Conservation (phyloP, 1,140 invertebrate species). For the Achatina immaculata region DNA sequence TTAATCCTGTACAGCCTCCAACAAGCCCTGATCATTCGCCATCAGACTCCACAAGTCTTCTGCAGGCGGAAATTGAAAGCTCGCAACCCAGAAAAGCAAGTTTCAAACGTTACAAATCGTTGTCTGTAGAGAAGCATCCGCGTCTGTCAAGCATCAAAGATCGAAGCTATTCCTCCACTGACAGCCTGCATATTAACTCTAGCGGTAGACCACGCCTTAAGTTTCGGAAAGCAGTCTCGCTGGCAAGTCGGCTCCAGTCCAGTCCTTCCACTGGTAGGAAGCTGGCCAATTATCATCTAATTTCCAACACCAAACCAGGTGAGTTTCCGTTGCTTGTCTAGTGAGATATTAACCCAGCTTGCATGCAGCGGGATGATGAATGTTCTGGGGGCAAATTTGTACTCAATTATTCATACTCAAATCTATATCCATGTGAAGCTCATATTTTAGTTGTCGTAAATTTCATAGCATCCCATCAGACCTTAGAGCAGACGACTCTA, state of each 20-base stretch:
- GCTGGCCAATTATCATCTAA: constrained; percentile 68
- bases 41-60: constrained; percentile 28
- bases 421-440: no score
- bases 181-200: constrained; percentile 69
- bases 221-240: constrained; percentile 66
- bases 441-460: no score
- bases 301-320: constrained; percentile 67
- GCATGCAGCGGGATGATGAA: no score
- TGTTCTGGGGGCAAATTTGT: no score
- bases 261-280: constrained; percentile 67
- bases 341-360: no score
- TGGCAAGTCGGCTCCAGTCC: constrained; percentile 65
- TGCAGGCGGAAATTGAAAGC: constrained; percentile 19
- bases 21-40: constrained; percentile 35
- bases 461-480: no score
- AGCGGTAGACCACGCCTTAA: constrained; percentile 63
- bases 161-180: constrained; percentile 62
- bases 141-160: constrained; percentile 63
- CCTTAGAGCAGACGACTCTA: no score
- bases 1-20: constrained; percentile 15
- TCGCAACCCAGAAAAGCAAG: constrained; percentile 47
- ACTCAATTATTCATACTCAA: no score
- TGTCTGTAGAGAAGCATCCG: constrained; percentile 61
- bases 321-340: no score
- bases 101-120: constrained; percentile 72